Evolutionary conservation across 1,140 invertebrate species (phyloP), one percentile per base, ranked within the genome.

Genomic region (Euborellia annulipes): DNA sequence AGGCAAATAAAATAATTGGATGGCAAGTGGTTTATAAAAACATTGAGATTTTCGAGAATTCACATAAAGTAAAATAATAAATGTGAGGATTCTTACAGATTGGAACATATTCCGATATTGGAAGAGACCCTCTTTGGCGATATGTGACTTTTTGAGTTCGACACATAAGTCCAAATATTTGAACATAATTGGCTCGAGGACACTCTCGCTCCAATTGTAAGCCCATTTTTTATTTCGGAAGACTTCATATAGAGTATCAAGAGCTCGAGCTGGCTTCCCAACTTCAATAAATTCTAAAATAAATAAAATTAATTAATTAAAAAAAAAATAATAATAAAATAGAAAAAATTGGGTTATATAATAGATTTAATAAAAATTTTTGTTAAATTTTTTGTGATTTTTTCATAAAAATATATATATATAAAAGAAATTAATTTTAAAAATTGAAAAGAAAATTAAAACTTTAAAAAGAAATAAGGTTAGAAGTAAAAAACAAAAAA

Each of bases 61-160:
- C 14, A n/a, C 14, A 38, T 42, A 50, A 19, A 38, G 20, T n/a
- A n/a, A n/a, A 45, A 62, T 59, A 27, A 62, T 55, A 62, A n/a
- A n/a, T n/a, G n/a, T n/a, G n/a, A n/a, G n/a, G n/a, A 17, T 40
- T 14, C 67, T 70, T 53, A 90, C 93, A 49, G 94, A 85, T 62
- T 98, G 94, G 63, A 96, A 98, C 76, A 98, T 93, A 59, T 96
- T 95, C 54, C 95, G 76, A 65, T 99, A 99, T 60, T 99, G 95
- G 62, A 97, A 98, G 1, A 99, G 68, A 32, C 95, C 95, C 65
- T 99, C 95, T 62, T 98, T 99, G 16, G 95, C 96, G 50, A 96
- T 85, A 62, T 96, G 90, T 0, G 91, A 94, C 66, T 98, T 98
- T 55, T 93, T 91, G 38, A 99, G 71, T 59, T 98, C 92, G 34